phyloP scores from a whole-genome alignment of 2,797 vertebrate species.

The Merluccius polli region DNA sequence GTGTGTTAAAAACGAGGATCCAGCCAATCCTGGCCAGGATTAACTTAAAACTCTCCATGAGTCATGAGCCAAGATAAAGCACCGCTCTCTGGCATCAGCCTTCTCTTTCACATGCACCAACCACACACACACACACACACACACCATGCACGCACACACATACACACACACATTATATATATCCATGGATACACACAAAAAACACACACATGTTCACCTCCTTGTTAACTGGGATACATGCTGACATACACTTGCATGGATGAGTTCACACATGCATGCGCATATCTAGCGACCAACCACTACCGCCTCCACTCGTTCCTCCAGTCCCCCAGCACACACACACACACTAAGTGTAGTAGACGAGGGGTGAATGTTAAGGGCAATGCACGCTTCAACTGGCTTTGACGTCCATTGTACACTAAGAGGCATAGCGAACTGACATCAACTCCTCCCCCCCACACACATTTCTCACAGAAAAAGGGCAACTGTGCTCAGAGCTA shows the following conservation, averaged over 20 bases:
- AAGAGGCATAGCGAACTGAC: too few species aligned
- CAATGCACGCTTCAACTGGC: slow-evolving; percentile 29
- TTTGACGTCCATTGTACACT: slow-evolving; percentile 10
- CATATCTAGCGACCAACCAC: too few species aligned
- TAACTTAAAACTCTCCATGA: neutral
- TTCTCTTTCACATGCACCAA: neutral
- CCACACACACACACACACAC: neutral
- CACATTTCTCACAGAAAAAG: too few species aligned
- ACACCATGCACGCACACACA: neutral
- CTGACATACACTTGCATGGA: too few species aligned
- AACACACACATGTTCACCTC: neutral
- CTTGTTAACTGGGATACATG: too few species aligned
- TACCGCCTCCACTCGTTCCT: too few species aligned
- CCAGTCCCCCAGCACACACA: too few species aligned
- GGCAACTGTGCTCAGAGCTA: too few species aligned
- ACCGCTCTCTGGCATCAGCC: neutral
- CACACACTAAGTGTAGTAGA: slow-evolving; percentile 11
- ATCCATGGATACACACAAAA: neutral
- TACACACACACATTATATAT: neutral
- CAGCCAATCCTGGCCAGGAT: neutral
- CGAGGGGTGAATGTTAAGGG: slow-evolving; percentile 26
- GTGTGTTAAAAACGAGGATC: neutral
- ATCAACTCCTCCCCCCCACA: too few species aligned
- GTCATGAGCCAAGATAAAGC: neutral
- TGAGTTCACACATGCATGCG: too few species aligned